Evolutionary conservation across 1,140 invertebrate genomes (phyloP).

Genomic region (Drosophila auraria): DNA sequence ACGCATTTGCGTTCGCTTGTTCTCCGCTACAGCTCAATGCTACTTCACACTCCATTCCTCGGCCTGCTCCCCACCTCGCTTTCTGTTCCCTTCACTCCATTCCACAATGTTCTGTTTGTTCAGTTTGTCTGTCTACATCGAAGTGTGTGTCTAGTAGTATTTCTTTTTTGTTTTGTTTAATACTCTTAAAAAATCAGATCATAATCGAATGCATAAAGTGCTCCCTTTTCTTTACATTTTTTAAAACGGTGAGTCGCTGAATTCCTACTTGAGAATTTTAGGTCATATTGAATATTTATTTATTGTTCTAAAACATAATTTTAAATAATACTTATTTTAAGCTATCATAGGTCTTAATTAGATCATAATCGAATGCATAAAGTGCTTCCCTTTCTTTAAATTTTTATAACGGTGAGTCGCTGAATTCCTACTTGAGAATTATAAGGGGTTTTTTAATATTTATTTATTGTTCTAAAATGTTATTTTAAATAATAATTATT

Average conservation of each 20-base stretch:
- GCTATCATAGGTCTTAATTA: too few species aligned
- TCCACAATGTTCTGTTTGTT: conserved; percentile 36
- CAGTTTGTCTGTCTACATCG: conserved; percentile 30
- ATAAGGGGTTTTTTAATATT: not conserved
- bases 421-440: not conserved
- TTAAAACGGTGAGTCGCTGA: not conserved
- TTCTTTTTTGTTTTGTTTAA: conserved; percentile 1
- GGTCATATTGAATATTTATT: not conserved
- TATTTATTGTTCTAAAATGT: not conserved
- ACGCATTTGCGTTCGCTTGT: conserved; percentile 59
- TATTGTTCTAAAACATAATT: not conserved
- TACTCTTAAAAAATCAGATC: not conserved
- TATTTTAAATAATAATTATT: too few species aligned
- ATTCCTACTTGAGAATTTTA: not conserved
- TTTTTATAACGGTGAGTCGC: too few species aligned
- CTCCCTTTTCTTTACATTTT: too few species aligned
- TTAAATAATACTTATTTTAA: too few species aligned
- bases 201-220: not conserved
- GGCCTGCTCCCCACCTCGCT: not conserved
- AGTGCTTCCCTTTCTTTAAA: too few species aligned
- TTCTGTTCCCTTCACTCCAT: not conserved
- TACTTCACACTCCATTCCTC: conserved; percentile 14
- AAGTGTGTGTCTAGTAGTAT: conserved; percentile 10
- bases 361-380: not conserved
- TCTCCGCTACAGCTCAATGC: conserved; percentile 26